Evolutionary conservation across 2,797 vertebrate genomes (phyloP).

Genomic region (Ctenopoma multispine): DNA sequence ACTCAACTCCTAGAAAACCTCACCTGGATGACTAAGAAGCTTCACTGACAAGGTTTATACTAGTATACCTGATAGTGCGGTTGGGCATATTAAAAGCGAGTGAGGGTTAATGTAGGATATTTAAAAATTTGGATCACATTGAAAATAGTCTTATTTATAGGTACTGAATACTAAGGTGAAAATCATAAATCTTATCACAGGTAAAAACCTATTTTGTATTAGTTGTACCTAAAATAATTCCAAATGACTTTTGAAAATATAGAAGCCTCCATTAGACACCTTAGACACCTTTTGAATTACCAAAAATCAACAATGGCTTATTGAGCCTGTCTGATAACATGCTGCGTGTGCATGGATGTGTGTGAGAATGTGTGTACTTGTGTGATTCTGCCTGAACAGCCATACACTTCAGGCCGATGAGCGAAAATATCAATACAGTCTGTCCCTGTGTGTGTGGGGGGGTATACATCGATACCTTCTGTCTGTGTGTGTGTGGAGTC

Average conservation of each 20-base stretch:
- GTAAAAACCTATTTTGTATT: not conserved
- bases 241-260: constrained; percentile 44
- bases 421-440: constrained; percentile 76
- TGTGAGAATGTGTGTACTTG: constrained; percentile 28
- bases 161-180: constrained; percentile 13
- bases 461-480: constrained; percentile 80
- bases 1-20: too few species aligned
- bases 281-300: constrained; percentile 64
- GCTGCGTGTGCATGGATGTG: constrained; percentile 36
- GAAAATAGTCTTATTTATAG: too few species aligned
- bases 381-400: constrained; percentile 45
- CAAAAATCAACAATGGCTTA: constrained; percentile 72
- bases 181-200: constrained; percentile 13
- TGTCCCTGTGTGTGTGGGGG: constrained; percentile 47
- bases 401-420: constrained; percentile 60
- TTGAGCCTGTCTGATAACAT: constrained; percentile 63
- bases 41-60: too few species aligned
- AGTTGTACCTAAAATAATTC: constrained; percentile 37
- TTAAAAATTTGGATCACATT: not conserved
- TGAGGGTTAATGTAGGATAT: not conserved
- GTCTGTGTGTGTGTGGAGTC: constrained; percentile 74
- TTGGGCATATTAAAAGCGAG: too few species aligned
- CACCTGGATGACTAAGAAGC: too few species aligned
- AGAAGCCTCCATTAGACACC: constrained; percentile 32
- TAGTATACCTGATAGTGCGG: too few species aligned